A percentile compares a stretch with the other conserved stretches of the same genome.
These are phyloP conservation scores for Phalacrocorax brasilianus DNA, from an alignment of 2,113 vertebrate species.

Conservation along the genomic window DNA sequence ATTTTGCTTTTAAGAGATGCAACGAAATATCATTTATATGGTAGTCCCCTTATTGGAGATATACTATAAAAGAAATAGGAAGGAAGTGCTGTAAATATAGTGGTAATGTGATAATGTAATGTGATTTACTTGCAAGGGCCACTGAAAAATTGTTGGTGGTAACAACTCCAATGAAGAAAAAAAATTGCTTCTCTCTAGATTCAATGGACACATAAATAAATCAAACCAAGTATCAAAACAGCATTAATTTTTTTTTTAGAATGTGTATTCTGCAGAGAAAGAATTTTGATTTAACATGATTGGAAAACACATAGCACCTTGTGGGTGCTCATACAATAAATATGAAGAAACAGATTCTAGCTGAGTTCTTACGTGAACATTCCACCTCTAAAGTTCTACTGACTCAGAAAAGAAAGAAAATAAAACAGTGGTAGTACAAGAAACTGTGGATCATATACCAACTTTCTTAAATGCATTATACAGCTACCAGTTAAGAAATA, in stretches of 20 bases:
- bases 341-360: background rate
- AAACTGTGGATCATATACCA: background rate
- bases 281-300: background rate
- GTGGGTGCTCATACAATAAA: background rate
- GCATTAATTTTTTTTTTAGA: background rate
- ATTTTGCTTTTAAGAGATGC: background rate
- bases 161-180: background rate
- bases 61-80: background rate
- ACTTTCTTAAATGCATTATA: background rate
- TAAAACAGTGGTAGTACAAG: background rate
- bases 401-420: background rate
- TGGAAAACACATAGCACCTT: background rate
- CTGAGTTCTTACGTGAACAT: background rate
- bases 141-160: background rate
- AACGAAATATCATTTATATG: background rate
- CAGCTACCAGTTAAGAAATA: background rate
- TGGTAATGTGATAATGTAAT: background rate
- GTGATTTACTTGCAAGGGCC: background rate
- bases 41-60: background rate
- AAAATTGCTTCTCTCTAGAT: background rate
- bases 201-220: background rate
- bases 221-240: background rate
- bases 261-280: background rate
- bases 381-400: background rate
- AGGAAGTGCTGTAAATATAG: background rate